phyloP scores from a whole-genome alignment of 2,888 invertebrate genomes.

The Cepaea hortensis region DNA sequence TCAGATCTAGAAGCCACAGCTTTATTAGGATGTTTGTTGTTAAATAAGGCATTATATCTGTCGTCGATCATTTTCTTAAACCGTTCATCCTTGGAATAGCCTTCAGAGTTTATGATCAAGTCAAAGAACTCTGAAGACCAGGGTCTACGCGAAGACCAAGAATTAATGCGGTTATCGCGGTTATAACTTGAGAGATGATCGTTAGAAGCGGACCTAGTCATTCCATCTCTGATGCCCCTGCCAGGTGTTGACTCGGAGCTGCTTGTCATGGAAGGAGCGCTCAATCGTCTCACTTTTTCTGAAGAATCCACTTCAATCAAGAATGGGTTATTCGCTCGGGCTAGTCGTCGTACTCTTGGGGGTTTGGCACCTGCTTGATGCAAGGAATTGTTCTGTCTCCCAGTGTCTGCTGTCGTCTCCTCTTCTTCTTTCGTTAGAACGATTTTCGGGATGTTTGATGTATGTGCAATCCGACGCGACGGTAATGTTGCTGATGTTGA shows the following conservation, averaged over 20 bases:
- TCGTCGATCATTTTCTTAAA: conserved; percentile 34
- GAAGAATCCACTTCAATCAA: conserved; percentile 17
- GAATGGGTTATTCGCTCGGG: conserved; percentile 35
- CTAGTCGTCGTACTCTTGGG: conserved; percentile 6
- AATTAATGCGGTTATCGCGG: no score
- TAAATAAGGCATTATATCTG: conserved; percentile 28
- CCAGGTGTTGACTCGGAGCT: neutral
- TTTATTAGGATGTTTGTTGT: neutral
- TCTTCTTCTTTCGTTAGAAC: conserved; percentile 3
- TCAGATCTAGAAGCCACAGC: neutral
- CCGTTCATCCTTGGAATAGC: neutral
- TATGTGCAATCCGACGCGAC: neutral
- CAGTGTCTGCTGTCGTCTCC: no score
- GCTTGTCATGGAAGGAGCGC: conserved; percentile 26
- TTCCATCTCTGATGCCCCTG: neutral
- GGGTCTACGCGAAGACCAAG: neutral
- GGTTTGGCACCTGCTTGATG: neutral
- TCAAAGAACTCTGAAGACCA: conserved; percentile 40
- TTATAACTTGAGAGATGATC: neutral
- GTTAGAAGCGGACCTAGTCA: conserved; percentile 21
- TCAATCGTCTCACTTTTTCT: conserved; percentile 18
- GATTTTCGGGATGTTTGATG: conserved; percentile 7
- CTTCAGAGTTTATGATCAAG: neutral
- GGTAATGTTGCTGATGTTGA: no score
- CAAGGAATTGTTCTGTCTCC: neutral